These are phyloP conservation scores for Oreotrochilus melanogaster DNA, from an alignment of 2,113 vertebrate genomes.

Conservation along the genomic window DNA sequence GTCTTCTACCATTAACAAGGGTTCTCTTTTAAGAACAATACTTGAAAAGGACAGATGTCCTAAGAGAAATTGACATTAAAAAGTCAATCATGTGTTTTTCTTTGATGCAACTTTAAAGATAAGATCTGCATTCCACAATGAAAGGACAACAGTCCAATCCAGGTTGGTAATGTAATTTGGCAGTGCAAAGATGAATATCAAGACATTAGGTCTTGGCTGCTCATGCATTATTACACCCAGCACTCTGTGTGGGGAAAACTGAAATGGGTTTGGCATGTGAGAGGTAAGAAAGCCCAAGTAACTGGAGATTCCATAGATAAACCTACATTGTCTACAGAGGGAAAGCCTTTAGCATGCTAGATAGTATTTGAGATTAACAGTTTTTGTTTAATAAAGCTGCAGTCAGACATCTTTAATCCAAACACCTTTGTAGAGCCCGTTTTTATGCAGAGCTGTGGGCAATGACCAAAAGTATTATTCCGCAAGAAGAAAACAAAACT, in stretches of 20 bases:
- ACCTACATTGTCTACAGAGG: neutral
- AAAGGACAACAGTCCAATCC: neutral
- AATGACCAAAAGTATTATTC: conserved; percentile 21
- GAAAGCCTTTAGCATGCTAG: conserved; percentile 17
- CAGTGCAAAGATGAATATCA: neutral
- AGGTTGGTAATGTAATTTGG: neutral
- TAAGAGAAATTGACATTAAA: neutral
- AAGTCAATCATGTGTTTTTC: neutral
- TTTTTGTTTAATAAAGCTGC: conserved; percentile 53
- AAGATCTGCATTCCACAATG: neutral
- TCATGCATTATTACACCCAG: neutral
- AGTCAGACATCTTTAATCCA: conserved; percentile 55
- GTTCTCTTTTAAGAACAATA: neutral
- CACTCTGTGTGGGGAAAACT: neutral
- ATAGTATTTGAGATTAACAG: conserved; percentile 49
- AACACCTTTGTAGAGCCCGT: conserved; percentile 25
- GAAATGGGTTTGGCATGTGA: neutral
- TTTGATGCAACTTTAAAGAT: neutral
- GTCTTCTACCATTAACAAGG: neutral
- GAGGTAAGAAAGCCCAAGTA: neutral
- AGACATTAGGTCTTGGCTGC: neutral
- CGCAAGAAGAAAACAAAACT: conserved; percentile 31
- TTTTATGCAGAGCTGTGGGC: conserved; percentile 25
- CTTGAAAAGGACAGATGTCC: neutral
- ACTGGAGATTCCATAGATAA: conserved; percentile 47